Conservation (phyloP, 2,888 invertebrate species). For the Zaprionus bogoriensis region DNA sequence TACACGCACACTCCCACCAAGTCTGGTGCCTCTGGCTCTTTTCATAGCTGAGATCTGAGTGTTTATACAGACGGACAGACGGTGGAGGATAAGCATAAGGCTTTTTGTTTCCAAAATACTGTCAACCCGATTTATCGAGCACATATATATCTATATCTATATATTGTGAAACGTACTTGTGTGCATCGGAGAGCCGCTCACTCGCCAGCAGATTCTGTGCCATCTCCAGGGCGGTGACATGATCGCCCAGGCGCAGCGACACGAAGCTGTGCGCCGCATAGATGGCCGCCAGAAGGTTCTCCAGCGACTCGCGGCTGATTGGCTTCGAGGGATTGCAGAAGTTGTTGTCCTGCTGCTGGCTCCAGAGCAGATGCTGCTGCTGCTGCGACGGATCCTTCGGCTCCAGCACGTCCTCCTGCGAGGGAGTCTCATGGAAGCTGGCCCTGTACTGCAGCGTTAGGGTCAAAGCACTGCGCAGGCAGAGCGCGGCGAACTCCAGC, state of each 20-base stretch:
- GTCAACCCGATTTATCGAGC: no score
- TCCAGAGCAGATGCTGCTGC: constrained; percentile 58
- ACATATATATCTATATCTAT: neutral
- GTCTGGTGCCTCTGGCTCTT: no score
- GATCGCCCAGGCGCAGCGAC: constrained; percentile 92
- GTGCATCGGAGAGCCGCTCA: constrained; percentile 88
- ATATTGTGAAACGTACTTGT: constrained; percentile 84
- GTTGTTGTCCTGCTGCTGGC: constrained; percentile 83
- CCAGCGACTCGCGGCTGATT: constrained; percentile 85
- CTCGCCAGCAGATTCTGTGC: constrained; percentile 89
- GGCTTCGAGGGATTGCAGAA: constrained; percentile 86
- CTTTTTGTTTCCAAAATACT: no score
- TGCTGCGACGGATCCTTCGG: constrained; percentile 34
- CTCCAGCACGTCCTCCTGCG: constrained; percentile 49
- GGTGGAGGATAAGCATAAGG: no score
- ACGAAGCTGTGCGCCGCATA: constrained; percentile 93
- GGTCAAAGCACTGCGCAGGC: constrained; percentile 90
- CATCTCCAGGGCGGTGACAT: constrained; percentile 90
- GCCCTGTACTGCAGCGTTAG: constrained; percentile 68
- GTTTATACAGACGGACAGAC: no score
- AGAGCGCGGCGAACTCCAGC: constrained; percentile 94
- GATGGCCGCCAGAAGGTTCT: constrained; percentile 86
- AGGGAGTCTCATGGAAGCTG: constrained; percentile 51
- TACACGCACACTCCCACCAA: no score
- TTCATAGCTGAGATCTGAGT: no score